These are phyloP conservation scores for Cartodere bifasciata DNA, from an alignment of 2,888 invertebrate species.

Conservation along the genomic window DNA sequence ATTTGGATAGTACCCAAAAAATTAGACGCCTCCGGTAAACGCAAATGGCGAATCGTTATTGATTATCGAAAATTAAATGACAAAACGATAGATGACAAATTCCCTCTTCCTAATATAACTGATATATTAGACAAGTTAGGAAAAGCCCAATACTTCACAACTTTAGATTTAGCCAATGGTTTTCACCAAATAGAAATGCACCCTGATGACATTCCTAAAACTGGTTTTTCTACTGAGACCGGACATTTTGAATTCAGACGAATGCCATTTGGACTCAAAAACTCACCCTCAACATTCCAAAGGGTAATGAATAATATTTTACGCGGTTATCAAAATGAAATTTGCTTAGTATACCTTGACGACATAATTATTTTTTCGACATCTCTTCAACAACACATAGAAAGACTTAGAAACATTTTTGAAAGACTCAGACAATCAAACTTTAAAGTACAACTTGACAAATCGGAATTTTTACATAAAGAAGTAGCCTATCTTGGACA, in stretches of 20 bases:
- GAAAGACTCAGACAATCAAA: conserved; percentile 12
- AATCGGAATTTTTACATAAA: no score
- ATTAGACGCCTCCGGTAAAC: conserved; percentile 13
- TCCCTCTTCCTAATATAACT: conserved; percentile 16
- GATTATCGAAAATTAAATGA: no score
- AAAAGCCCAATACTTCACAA: conserved; percentile 17
- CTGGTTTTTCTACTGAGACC: conserved; percentile 18
- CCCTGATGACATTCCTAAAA: conserved; percentile 17
- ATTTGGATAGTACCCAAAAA: conserved; percentile 13
- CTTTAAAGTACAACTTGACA: conserved; percentile 16
- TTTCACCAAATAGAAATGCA: conserved; percentile 23
- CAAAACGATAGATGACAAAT: no score
- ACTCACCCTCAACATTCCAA: conserved; percentile 21
- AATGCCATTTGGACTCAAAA: conserved; percentile 21
- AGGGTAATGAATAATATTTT: conserved; percentile 19
- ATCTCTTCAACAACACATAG: conserved; percentile 15
- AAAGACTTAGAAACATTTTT: conserved; percentile 14
- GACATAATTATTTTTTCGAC: conserved; percentile 16
- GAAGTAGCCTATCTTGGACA: conserved; percentile 15
- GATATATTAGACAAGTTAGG: conserved; percentile 21
- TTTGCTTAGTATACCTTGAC: conserved; percentile 18
- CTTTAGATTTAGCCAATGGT: conserved; percentile 18
- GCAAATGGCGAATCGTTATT: conserved; percentile 14
- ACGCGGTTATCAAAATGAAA: conserved; percentile 13
- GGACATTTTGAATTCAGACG: conserved; percentile 20